phyloP scores from a whole-genome alignment of 2,888 invertebrate species.

The Melanotus villosus region DNA sequence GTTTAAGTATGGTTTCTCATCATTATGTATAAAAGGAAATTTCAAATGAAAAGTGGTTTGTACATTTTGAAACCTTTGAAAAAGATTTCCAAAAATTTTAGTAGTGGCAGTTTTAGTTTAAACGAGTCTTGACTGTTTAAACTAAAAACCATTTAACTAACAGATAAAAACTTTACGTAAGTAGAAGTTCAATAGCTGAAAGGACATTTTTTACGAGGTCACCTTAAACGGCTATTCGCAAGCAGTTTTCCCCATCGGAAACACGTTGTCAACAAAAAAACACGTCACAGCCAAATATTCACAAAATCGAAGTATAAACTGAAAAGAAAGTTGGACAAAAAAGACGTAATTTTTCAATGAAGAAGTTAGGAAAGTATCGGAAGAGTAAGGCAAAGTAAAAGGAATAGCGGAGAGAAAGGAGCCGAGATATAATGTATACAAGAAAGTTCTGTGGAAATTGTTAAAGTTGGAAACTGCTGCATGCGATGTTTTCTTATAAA shows the following conservation, averaged over 20 bases:
- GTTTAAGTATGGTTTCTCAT: no score
- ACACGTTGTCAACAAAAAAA: constrained; percentile 25
- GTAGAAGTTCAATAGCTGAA: no score
- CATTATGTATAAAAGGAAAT: no score
- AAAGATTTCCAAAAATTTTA: no score
- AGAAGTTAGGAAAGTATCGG: constrained; percentile 43
- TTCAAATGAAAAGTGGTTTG: no score
- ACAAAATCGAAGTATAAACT: constrained; percentile 25
- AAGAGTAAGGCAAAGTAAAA: constrained; percentile 38
- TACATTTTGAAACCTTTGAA: no score
- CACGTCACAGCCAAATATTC: constrained; percentile 17
- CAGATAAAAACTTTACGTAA: no score
- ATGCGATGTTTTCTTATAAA: constrained; percentile 62
- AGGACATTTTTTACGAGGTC: neutral
- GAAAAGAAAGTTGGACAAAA: constrained; percentile 38
- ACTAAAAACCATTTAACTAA: no score
- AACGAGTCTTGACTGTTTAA: no score
- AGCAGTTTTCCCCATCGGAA: constrained; percentile 24
- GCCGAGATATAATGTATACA: constrained; percentile 54
- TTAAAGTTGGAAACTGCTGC: constrained; percentile 63
- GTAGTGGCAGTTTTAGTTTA: no score
- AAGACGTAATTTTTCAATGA: constrained; percentile 46
- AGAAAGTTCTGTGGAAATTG: constrained; percentile 61
- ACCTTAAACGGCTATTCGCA: constrained; percentile 23
- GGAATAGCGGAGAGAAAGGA: constrained; percentile 36